Conservation (phyloP, 2,797 vertebrate species). For the Oreortyx pictus region DNA sequence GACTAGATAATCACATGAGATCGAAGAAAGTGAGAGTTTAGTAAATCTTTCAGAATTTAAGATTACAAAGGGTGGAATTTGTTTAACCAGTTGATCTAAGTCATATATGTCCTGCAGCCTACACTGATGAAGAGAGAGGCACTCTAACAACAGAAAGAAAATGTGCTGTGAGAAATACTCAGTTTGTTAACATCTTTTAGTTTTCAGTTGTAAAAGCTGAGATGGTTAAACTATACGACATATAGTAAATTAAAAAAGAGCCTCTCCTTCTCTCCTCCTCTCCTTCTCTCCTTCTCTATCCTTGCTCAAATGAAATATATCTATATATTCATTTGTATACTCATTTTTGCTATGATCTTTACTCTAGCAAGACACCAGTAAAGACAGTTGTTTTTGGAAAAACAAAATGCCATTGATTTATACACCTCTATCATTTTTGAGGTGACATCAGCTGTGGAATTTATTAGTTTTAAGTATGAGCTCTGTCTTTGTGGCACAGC, state of each 20-base stretch:
- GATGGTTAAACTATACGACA: background rate
- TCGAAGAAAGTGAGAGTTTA: constrained; percentile 32
- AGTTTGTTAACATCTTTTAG: background rate
- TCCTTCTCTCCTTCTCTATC: background rate
- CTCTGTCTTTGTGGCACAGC: background rate
- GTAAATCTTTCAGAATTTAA: constrained; percentile 57
- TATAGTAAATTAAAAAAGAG: background rate
- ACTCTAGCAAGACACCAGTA: background rate
- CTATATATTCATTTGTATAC: background rate
- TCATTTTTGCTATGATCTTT: background rate
- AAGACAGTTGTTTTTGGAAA: background rate
- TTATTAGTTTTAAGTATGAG: background rate
- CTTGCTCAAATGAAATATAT: background rate
- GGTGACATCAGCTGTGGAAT: background rate
- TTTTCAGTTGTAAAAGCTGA: background rate
- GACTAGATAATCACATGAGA: constrained; percentile 37
- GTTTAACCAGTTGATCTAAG: background rate
- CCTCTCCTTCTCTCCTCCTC: background rate
- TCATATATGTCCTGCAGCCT: constrained; percentile 4
- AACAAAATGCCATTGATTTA: background rate
- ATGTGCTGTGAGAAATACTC: background rate
- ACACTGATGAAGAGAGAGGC: constrained; percentile 22
- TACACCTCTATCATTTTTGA: background rate
- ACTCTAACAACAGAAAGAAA: background rate
- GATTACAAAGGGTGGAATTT: constrained; percentile 35